These are phyloP conservation scores for Tetraneura akinire DNA, from an alignment of 1,140 invertebrate species.

Conservation along the genomic window DNA sequence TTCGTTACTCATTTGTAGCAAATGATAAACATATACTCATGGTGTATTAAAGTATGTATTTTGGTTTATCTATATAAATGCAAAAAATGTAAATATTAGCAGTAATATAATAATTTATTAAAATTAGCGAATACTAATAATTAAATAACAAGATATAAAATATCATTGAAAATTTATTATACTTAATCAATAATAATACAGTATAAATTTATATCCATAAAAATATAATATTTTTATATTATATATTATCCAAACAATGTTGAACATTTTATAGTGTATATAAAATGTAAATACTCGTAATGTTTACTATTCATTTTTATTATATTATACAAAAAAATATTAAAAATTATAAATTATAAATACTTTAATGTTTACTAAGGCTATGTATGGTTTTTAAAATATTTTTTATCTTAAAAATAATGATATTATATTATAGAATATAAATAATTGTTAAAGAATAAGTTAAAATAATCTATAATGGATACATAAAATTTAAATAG, in stretches of 20 bases:
- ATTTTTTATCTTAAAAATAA: constrained; percentile 12
- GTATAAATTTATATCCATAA: not conserved
- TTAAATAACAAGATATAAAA: too few species aligned
- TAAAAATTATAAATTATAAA: not conserved
- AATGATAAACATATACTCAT: too few species aligned
- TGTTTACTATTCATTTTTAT: too few species aligned
- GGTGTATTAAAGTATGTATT: too few species aligned
- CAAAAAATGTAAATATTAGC: too few species aligned
- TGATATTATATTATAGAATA: not conserved
- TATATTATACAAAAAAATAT: not conserved
- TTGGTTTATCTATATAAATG: too few species aligned
- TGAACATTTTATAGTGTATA: constrained; percentile 19
- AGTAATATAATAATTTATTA: too few species aligned
- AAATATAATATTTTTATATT: constrained; percentile 20
- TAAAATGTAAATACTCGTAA: not conserved
- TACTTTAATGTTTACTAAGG: not conserved
- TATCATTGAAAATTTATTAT: too few species aligned
- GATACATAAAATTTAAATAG: not conserved
- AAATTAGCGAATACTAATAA: too few species aligned
- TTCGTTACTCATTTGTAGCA: too few species aligned
- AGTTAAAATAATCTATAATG: not conserved
- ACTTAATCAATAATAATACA: too few species aligned
- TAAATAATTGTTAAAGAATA: not conserved
- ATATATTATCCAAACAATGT: constrained; percentile 2
- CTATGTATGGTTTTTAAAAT: not conserved